These are phyloP conservation scores for Casuarius casuarius DNA, from an alignment of 2,113 vertebrate genomes.

Conservation along the genomic window DNA sequence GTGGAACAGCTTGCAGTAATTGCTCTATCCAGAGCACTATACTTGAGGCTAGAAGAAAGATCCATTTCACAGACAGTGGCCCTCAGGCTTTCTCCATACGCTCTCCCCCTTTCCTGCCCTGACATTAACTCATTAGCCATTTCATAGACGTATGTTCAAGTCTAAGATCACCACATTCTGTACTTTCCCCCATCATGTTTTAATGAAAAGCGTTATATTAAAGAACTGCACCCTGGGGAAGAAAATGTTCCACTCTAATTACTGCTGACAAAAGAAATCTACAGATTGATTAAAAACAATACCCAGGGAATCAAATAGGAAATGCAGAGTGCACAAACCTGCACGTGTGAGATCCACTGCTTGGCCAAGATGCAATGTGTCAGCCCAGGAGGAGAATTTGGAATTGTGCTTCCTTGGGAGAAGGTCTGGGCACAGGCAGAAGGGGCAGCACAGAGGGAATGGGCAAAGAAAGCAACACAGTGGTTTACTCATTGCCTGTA, in stretches of 20 bases:
- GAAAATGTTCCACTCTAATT: constrained; percentile 44
- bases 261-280: constrained; percentile 48
- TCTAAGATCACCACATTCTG: neutral
- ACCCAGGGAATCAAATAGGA: neutral
- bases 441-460: neutral
- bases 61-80: constrained; percentile 27
- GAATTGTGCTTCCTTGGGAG: neutral
- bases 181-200: neutral
- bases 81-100: constrained; percentile 13
- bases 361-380: neutral
- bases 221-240: constrained; percentile 36
- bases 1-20: constrained; percentile 43
- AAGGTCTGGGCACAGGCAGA: neutral
- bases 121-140: constrained; percentile 44
- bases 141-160: neutral
- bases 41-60: neutral
- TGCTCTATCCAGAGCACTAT: neutral
- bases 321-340: neutral
- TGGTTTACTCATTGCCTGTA: neutral
- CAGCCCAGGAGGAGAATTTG: neutral
- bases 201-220: constrained; percentile 29
- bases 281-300: constrained; percentile 50
- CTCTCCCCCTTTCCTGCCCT: neutral
- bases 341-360: neutral
- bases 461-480: neutral